Percentiles rank a stretch among this genome's conserved stretches.
phyloP scores from a whole-genome alignment of 2,113 vertebrate genomes.

The Ochotona curzoniae region DNA sequence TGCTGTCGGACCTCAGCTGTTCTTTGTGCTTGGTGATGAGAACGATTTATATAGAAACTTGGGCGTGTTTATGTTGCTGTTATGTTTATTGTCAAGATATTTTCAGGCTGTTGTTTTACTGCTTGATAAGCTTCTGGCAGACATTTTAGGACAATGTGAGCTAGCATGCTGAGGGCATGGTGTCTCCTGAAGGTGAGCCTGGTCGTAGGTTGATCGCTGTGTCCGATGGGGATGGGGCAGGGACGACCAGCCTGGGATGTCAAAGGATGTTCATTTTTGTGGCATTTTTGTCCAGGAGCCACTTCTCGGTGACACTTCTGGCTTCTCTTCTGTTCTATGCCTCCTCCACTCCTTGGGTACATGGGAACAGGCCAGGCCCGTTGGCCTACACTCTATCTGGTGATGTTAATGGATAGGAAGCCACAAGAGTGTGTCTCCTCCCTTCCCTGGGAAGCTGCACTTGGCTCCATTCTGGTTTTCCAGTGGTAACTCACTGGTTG shows the following conservation, averaged over 20 bases:
- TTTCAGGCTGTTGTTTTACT: neutral
- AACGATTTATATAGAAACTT: neutral
- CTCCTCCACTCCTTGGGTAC: neutral
- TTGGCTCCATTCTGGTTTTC: accelerated
- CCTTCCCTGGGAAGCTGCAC: neutral
- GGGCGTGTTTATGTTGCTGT: neutral
- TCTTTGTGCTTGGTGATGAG: neutral
- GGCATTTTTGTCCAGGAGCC: neutral
- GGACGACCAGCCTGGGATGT: neutral
- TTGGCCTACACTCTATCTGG: accelerated
- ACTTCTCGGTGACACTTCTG: neutral
- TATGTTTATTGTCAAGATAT: neutral
- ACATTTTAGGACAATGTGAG: neutral
- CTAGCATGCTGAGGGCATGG: neutral
- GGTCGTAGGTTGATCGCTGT: neutral
- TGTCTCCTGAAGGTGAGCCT: neutral
- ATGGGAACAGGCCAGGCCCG: neutral
- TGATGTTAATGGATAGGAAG: neutral
- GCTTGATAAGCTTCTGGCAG: neutral
- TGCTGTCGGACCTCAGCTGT: neutral
- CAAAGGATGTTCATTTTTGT: neutral
- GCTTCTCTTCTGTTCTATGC: neutral
- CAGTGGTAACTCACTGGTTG: too few relatives aligned
- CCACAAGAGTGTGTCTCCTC: too few relatives aligned
- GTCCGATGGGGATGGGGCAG: neutral